Evolutionary conservation across 2,113 vertebrate genomes (phyloP), one percentile per base, ranked within the genome.

Genomic region (Buteo buteo): DNA sequence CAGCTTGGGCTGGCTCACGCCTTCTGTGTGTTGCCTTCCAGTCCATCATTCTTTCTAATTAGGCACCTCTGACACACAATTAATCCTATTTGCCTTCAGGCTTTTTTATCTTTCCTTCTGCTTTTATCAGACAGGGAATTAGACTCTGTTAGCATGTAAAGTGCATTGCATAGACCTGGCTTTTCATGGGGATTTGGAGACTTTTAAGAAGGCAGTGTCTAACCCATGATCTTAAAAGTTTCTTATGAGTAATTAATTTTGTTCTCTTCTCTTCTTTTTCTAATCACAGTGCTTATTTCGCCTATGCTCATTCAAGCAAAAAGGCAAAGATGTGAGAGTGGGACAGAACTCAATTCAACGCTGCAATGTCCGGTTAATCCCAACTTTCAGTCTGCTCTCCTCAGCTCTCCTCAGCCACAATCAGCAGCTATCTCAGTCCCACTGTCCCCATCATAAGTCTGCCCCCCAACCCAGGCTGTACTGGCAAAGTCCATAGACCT

Each of bases 31-130:
- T 49, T 95, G 94, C 92, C 74, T 96, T 91, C 86, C 94, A 95
- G 93, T 91, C 96, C 97, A 97, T 97, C 97, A 95, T 93, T 96
- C 97, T 97, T 97, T 96, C 97, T 97, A 97, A 97, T 97, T 97
- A 97, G 97, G 88, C 96, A 96, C 96, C 96, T 97, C 96, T 97
- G 97, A 97, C 96, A 97, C 92, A 87, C 93, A 96, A 97, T 97
- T 97, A 97, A 96, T 97, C 97, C 96, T 97, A 90, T 97, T 97
- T 97, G 96, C 96, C 97, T 93, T 87, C 92, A n/a, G 88, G 96
- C 94, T 95, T 95, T 97, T 97, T 97, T 94, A 97, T 97, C 97
- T 97, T 95, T 54, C 86, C 84, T 94, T 78, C 78, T 94, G 97
- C 90, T 96, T 96, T 96, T 97, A 96, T 96, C 94, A 85, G 96